Evolutionary conservation across 1,140 invertebrate species (phyloP), one percentile per base, ranked within the genome.

Genomic region (Zaprionus gabonicus): DNA sequence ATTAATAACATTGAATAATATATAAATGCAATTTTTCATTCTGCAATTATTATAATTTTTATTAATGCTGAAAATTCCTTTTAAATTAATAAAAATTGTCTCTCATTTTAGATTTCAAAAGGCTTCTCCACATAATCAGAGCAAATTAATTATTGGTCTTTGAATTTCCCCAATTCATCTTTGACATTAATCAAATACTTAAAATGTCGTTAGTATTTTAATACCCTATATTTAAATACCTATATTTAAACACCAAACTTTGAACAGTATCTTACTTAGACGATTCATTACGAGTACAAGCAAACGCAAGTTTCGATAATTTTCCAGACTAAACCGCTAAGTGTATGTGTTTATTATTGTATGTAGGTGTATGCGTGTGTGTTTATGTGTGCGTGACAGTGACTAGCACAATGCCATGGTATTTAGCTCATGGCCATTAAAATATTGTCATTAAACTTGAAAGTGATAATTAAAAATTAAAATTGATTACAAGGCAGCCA

Each of bases 401-500:
- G 53, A 46, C 38, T 68, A 13, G 4, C 53, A 41, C 78, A 73
- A 77, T 80, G 70, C 63, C 65, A 23, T 71, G 64, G 71, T 75
- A 78, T 80, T 80, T 80, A 87, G 83, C 83, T 87, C 83, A 87
- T 34, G 83, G 83, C 83, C 83, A 80, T 87, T 81, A 71, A 87
- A 84, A 81, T 81, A 62, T 76, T 80, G 84, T 86, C 85, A 88
- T 88, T 81, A 84, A 88, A 90, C 81, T 90, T 88, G 85, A 88
- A 88, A 90, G 85, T 88, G 85, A 78, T 88, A 88, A 88, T 88
- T 88, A 88, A 90, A 88, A 90, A 88, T 88, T 90, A 84, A 88
- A 88, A 88, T 88, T 88, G 84, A 88, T 88, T 81, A 76, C 66
- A 80, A 53, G 68, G 44, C 46, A 53, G 23, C 17, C 28, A 59